A percentile compares a stretch with the other conserved stretches of the same genome.
Conservation (phyloP, 2,888 invertebrate genomes). For the Tethea ocularis region DNA sequence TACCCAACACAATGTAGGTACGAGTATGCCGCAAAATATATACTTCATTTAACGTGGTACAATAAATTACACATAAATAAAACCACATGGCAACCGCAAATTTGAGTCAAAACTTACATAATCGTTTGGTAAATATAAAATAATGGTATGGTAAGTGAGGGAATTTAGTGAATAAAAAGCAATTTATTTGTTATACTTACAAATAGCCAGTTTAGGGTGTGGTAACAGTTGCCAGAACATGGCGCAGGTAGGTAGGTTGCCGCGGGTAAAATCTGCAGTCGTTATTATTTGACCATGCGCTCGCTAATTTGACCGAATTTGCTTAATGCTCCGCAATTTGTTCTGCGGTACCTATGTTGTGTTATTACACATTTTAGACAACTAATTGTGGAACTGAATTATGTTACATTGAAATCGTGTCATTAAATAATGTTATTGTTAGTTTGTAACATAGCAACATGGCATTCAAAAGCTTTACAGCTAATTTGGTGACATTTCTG, state of each 20-base stretch:
- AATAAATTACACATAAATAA: neutral
- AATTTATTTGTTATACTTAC: neutral
- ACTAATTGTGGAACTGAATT: constrained; percentile 24
- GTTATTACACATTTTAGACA: constrained; percentile 38
- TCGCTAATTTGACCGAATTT: constrained; percentile 68
- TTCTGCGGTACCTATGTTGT: constrained; percentile 35
- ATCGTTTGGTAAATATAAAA: constrained; percentile 2
- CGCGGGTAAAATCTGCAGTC: constrained; percentile 47
- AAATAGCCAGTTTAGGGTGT: constrained; percentile 3
- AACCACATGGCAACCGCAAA: constrained; percentile 6
- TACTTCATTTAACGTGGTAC: neutral
- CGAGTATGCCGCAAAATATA: neutral
- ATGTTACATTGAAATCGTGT: neutral
- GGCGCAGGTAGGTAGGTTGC: constrained; percentile 22
- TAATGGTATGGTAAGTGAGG: neutral
- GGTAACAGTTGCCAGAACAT: constrained; percentile 34
- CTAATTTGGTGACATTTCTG: too few relatives aligned
- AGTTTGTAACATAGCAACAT: too few relatives aligned
- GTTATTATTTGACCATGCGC: constrained; percentile 58
- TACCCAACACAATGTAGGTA: too few relatives aligned
- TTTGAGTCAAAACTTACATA: constrained; percentile 7
- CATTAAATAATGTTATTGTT: neutral
- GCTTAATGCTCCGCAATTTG: constrained; percentile 67
- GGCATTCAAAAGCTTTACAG: too few relatives aligned
- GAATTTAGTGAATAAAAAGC: constrained; percentile 2